Evolutionary conservation across 64 coral and sea anemone species (phyloP).

Genomic region (Acropora tenuis): DNA sequence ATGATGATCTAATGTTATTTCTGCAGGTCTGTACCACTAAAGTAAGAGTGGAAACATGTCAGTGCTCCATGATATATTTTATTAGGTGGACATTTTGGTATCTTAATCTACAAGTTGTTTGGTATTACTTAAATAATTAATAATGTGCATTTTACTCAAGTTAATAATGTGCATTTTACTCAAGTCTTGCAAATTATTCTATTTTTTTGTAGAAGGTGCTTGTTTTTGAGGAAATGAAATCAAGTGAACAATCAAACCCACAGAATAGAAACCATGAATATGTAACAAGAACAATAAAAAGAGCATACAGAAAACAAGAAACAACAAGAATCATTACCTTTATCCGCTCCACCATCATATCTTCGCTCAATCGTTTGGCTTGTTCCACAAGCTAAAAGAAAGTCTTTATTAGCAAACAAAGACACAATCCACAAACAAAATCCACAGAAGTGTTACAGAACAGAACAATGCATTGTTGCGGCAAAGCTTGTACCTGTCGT

Average conservation of each 20-base stretch:
- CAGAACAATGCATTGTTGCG: neutral
- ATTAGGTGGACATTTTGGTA: too few species aligned
- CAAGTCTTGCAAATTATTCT: too few species aligned
- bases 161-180: too few species aligned
- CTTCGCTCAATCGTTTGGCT: slow-evolving; percentile 92
- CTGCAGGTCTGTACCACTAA: slow-evolving; percentile 83
- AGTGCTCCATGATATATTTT: neutral
- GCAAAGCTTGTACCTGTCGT: slow-evolving; percentile 62
- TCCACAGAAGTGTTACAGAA: neutral
- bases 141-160: too few species aligned
- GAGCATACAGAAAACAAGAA: neutral
- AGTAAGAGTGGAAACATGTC: neutral
- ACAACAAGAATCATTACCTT: slow-evolving; percentile 29
- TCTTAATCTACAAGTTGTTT: too few species aligned
- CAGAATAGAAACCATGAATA: too few species aligned
- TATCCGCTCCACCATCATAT: slow-evolving; percentile 81
- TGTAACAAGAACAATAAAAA: neutral
- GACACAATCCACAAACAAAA: neutral
- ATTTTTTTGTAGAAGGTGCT: too few species aligned
- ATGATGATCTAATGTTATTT: neutral
- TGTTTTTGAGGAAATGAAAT: too few species aligned
- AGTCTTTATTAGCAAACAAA: neutral
- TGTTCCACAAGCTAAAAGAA: slow-evolving; percentile 78
- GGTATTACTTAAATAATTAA: too few species aligned
- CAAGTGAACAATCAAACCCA: too few species aligned